Conservation (phyloP, 1,140 invertebrate species). For the Eulimnadia texana region DNA sequence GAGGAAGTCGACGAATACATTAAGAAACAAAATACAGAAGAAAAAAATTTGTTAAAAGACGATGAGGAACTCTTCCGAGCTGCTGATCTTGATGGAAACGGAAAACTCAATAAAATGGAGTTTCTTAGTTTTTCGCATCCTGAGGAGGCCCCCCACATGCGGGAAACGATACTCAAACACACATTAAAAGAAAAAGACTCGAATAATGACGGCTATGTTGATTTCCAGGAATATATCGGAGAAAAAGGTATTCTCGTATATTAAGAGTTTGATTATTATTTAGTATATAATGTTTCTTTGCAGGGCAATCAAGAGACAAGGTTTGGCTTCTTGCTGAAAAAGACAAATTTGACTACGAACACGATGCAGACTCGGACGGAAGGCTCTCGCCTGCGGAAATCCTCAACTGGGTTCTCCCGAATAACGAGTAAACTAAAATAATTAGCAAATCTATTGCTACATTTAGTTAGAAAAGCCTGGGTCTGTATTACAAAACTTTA, state of each 20-base stretch:
- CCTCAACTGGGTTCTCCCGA: slow-evolving; percentile 76
- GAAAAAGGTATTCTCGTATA: slow-evolving; percentile 37
- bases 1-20: slow-evolving; percentile 21
- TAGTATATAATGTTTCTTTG: neutral
- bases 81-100: slow-evolving; percentile 76
- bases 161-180: slow-evolving; percentile 63
- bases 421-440: slow-evolving; percentile 57
- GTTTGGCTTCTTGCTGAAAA: slow-evolving; percentile 72
- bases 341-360: slow-evolving; percentile 76
- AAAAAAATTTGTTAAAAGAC: slow-evolving; percentile 38
- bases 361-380: slow-evolving; percentile 77
- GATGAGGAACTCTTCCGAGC: slow-evolving; percentile 73
- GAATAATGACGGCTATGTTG: slow-evolving; percentile 64
- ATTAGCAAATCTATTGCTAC: no score
- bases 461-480: no score
- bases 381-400: slow-evolving; percentile 64
- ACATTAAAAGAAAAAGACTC: slow-evolving; percentile 71
- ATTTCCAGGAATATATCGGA: slow-evolving; percentile 69
- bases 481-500: no score
- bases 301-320: slow-evolving; percentile 48
- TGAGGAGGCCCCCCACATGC: slow-evolving; percentile 82
- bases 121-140: slow-evolving; percentile 83
- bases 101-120: slow-evolving; percentile 56
- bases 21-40: slow-evolving; percentile 15
- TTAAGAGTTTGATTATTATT: neutral